Evolutionary conservation across 2,113 vertebrate species (phyloP).

Genomic region (Eira barbara): DNA sequence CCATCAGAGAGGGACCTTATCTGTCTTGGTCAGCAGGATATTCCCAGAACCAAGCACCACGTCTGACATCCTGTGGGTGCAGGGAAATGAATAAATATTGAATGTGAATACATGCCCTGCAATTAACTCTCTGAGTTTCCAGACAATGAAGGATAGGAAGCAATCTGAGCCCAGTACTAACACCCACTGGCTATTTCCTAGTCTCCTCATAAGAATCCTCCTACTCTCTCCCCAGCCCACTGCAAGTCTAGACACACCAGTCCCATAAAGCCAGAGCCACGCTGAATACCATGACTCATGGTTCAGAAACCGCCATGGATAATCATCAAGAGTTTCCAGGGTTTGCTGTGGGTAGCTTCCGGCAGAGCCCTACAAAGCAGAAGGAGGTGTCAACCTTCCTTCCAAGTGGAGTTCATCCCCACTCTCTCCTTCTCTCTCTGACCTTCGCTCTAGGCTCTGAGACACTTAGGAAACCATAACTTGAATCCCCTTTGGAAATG

Average conservation of each 20-base stretch:
- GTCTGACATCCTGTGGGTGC: not conserved
- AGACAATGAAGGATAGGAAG: constrained; percentile 15
- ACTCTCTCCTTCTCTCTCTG: not conserved
- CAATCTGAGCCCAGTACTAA: not conserved
- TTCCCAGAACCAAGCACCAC: not conserved
- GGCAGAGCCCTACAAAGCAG: not conserved
- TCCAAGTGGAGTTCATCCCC: not conserved
- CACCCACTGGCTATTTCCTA: not conserved
- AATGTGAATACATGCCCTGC: not conserved
- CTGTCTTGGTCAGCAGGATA: not conserved
- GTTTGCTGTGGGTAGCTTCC: not conserved
- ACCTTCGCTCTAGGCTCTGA: not conserved
- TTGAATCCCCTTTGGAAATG: not conserved
- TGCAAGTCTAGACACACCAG: constrained; percentile 56
- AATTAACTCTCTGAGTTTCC: not conserved
- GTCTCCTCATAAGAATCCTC: not conserved
- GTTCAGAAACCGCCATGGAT: not conserved
- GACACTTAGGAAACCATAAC: not conserved
- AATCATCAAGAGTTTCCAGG: not conserved
- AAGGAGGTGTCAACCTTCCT: not conserved
- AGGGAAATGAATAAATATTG: not conserved
- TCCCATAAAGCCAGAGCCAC: not conserved
- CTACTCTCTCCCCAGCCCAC: not conserved
- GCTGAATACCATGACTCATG: constrained; percentile 2
- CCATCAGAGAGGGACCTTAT: not conserved